Conservation (phyloP, 2,113 vertebrate species). For the Alaudala cheleensis region DNA sequence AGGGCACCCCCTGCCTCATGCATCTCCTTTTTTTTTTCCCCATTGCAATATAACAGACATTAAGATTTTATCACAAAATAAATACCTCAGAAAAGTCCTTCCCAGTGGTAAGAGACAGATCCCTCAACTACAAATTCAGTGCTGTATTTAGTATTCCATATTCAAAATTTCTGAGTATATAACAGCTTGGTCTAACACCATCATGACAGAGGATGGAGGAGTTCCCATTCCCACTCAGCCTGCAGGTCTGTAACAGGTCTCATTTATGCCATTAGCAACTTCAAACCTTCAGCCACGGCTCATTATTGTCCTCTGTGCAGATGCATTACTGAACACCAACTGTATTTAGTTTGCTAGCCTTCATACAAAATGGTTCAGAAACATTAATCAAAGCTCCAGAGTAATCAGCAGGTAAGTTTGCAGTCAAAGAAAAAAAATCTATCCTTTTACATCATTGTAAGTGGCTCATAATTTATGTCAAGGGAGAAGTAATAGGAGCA, state of each 20-base stretch:
- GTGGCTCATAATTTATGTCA: constrained; percentile 32
- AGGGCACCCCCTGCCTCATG: not conserved
- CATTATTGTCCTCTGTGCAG: not conserved
- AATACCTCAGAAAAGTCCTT: not conserved
- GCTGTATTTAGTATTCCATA: not conserved
- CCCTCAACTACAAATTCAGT: not conserved
- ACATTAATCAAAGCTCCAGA: constrained; percentile 68
- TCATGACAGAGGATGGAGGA: not conserved
- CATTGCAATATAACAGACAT: not conserved
- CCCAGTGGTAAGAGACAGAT: not conserved
- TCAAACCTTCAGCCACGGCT: not conserved
- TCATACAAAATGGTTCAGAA: constrained; percentile 35
- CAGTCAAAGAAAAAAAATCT: constrained; percentile 7
- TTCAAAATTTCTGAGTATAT: not conserved
- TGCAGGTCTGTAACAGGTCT: not conserved
- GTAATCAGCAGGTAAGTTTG: constrained; percentile 64
- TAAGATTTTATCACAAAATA: not conserved
- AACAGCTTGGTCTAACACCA: not conserved
- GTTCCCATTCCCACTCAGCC: not conserved
- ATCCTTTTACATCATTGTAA: constrained; percentile 30
- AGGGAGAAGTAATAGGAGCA: constrained; percentile 2
- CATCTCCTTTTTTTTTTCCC: not conserved
- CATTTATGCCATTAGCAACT: not conserved
- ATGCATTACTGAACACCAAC: not conserved
- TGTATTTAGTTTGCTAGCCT: constrained; percentile 53